Base-by-base conservation (phyloP, 2,888 invertebrate genomes). In the Nephrocerus scutellatus region DNA sequence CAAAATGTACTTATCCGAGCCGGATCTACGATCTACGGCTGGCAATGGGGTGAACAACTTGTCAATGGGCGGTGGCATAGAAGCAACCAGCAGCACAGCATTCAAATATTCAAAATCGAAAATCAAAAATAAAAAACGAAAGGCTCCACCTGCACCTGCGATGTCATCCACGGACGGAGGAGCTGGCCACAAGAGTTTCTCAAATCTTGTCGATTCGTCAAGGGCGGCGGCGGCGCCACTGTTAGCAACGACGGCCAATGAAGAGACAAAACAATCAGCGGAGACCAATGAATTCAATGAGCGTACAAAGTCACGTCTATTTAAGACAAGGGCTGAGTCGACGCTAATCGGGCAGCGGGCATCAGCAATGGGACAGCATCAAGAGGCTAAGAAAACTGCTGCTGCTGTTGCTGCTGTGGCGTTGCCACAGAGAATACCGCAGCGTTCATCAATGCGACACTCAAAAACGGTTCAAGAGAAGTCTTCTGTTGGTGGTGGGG, bases 261-360 rank as follows among this genome's bases (percentile, higher is more conserved):
- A n/a, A n/a, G n/a, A n/a, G n/a, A n/a, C n/a, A n/a, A n/a, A n/a
- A n/a, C n/a, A n/a, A n/a, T n/a, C n/a, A n/a, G n/a, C n/a, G n/a
- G n/a, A n/a, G n/a, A n/a, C n/a, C n/a, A n/a, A n/a, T n/a, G n/a
- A n/a, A n/a, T n/a, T n/a, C n/a, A n/a, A n/a, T n/a, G n/a, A n/a
- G 16, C 71, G 71, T 43, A 70, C 76, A 46, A 76, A 77, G 59
- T 70, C 77, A 31, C 74, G 83, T 32, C 72, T 84, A 22, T 86
- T 84, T 63, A 83, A 80, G 70, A 84, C 82, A 31, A 76, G 80
- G 59, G 80, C 79, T 33, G 82, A 84, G 70, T 78, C 80, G 44
- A 79, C n/a, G n/a, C n/a, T n/a, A n/a, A n/a, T n/a, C n/a, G n/a
- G n/a, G n/a, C n/a, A n/a, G n/a, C n/a, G n/a, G n/a, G n/a, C n/a